A percentile compares a stretch with the other conserved stretches of the same genome.
Conservation (phyloP, 2,888 invertebrate genomes). For the Pardosa pseudoannulata region DNA sequence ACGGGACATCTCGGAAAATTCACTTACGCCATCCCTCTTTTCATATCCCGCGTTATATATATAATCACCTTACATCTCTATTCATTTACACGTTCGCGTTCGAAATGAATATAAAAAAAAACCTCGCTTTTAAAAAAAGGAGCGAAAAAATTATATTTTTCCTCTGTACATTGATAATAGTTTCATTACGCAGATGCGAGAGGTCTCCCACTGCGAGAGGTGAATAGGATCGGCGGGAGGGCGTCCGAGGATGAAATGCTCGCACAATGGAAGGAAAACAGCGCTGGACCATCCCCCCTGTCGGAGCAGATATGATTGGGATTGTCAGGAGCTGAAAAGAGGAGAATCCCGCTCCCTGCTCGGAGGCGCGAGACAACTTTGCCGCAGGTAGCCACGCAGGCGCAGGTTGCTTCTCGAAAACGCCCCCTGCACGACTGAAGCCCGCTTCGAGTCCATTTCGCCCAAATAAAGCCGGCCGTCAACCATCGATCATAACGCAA, state of each 20-base stretch:
- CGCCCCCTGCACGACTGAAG: no score
- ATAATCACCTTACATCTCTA: conserved; percentile 54
- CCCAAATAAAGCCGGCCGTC: no score
- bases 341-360: not conserved
- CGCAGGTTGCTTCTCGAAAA: no score
- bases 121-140: not conserved
- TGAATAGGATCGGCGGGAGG: not conserved
- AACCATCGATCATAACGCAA: no score
- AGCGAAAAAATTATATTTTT: conserved; percentile 15
- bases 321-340: not conserved
- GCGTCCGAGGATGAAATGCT: conserved; percentile 40
- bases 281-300: not conserved
- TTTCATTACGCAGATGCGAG: conserved; percentile 48
- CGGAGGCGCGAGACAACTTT: no score
- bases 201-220: conserved; percentile 36
- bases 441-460: no score
- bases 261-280: conserved; percentile 25
- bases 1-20: conserved; percentile 43
- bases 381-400: no score
- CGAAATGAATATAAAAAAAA: conserved; percentile 34
- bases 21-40: conserved; percentile 21
- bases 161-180: conserved; percentile 27
- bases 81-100: not conserved
- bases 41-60: not conserved
- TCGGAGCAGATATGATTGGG: conserved; percentile 40